Base-by-base conservation (phyloP, 2,888 invertebrate species). In the Ophion ventricosus region DNA sequence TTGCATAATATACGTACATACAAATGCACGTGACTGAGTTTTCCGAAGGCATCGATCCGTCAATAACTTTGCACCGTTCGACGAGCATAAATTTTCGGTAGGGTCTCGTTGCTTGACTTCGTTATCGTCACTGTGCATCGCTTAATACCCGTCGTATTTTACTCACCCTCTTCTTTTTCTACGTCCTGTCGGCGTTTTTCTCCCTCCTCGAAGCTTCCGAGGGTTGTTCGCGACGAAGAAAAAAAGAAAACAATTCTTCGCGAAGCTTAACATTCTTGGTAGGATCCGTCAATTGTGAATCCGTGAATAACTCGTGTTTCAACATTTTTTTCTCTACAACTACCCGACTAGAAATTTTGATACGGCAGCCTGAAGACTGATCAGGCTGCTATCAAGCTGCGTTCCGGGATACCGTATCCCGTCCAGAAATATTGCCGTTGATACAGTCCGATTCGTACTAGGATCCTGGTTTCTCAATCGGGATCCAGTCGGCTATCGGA, bases 21-120 rank as follows among this genome's bases (percentile, higher is more conserved):
- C 17, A 40, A 40, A 26, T 64, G 25, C 29, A 7, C 73, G 59
- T 61, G 35, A 20, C 59, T n/a, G 56, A 49, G 49, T 57, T 64
- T 57, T 69, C 35, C 20, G 63, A 83, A 73, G 14, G 40, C 57
- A 63, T 70, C 67, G 70, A 83, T 83, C 74, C 82, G 56, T 83
- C 82, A 83, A 83, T 79, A 83, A 70, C 79, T n/a, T n/a, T 74
- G 56, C 77, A 43, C 59, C 73, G 67, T 61, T 78, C 73, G 54
- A 26, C 49, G 67, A 20, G 56, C 63, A 78, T 83, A 74, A 69
- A 74, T 61, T 66, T 67, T 82, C n/a, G 49, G 77, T 72, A 57
- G 29, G 70, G 74, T 40, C 40, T 23, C 59, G 56, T 43, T n/a
- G 61, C 20, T 59, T 59, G 59, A 1, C 63, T 70, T 83, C 78